These are phyloP conservation scores for Caerostris darwini DNA, from an alignment of 1,140 invertebrate species.

Conservation along the genomic window DNA sequence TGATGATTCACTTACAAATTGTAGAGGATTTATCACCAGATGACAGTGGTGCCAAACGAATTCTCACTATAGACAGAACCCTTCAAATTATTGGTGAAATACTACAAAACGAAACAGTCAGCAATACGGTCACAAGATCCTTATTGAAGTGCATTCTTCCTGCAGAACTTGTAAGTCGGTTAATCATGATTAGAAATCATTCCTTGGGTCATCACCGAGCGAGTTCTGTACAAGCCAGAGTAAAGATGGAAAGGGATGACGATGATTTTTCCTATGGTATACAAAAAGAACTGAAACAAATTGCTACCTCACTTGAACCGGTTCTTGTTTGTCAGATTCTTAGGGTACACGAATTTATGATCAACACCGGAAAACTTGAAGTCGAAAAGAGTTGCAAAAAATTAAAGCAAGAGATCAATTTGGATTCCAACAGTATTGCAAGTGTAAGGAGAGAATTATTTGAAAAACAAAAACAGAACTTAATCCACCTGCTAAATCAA, in stretches of 20 bases:
- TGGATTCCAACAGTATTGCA: background rate
- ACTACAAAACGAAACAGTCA: background rate
- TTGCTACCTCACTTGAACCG: background rate
- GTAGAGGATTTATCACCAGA: background rate
- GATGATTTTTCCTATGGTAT: background rate
- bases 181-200: conserved; percentile 5
- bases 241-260: background rate
- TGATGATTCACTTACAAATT: background rate
- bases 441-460: background rate
- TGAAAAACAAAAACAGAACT: background rate
- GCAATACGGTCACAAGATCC: background rate
- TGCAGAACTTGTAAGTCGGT: background rate
- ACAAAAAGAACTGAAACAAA: background rate
- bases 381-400: background rate
- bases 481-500: background rate
- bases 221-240: conserved; percentile 15
- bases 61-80: conserved; percentile 5
- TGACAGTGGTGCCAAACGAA: background rate
- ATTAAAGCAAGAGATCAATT: background rate
- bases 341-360: background rate
- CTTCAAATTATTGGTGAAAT: conserved; percentile 48
- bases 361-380: background rate
- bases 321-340: background rate
- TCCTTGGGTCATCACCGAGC: background rate
- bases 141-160: background rate